Percentiles rank a stretch among this genome's conserved stretches.
phyloP scores from a whole-genome alignment of 1,140 invertebrate genomes.

The Papilio machaon region DNA sequence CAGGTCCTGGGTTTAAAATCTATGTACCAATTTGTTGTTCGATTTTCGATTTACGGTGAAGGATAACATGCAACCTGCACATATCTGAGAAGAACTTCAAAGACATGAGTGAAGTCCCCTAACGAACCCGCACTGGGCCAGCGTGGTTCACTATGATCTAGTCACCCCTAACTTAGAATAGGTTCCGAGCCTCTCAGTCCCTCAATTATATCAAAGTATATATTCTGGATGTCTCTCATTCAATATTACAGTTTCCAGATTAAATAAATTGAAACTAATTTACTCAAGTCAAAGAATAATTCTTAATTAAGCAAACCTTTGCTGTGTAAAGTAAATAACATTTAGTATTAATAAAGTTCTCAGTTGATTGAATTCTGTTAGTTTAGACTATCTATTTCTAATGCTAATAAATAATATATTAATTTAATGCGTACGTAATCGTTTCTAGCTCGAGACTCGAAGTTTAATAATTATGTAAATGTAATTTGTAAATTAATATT shows the following conservation, averaged over 20 bases:
- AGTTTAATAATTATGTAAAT: background rate
- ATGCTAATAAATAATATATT: background rate
- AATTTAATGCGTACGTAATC: no score
- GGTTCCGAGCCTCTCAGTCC: background rate
- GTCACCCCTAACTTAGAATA: background rate
- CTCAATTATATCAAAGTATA: background rate
- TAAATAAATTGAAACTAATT: background rate
- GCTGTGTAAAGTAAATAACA: slow-evolving; percentile 13
- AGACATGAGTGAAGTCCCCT: no score
- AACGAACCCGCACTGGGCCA: no score
- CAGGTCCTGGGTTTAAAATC: no score
- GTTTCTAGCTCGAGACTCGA: no score
- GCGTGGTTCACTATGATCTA: background rate
- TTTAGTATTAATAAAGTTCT: background rate
- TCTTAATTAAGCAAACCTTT: slow-evolving; percentile 15
- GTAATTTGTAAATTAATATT: background rate
- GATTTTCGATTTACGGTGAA: no score
- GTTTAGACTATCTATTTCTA: background rate
- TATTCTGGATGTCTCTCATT: background rate
- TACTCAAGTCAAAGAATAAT: background rate
- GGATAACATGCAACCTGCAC: no score
- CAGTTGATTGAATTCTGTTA: background rate
- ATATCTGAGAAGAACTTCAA: no score
- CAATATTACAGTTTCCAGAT: background rate
- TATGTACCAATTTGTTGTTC: no score